Conservation (phyloP, 2,113 vertebrate genomes). For the Hiodon tergisus region DNA sequence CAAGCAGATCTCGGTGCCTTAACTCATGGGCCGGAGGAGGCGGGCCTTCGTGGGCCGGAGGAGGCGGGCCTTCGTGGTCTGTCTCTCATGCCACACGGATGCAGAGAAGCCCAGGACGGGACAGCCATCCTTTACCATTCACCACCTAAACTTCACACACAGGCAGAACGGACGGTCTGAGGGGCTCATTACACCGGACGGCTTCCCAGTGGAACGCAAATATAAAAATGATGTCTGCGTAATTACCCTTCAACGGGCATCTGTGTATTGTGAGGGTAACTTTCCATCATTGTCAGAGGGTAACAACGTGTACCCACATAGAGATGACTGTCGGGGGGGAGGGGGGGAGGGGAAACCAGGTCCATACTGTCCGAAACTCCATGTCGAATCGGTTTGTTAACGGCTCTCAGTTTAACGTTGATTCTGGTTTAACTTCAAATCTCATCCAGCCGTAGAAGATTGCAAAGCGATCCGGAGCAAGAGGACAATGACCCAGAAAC, state of each 20-base stretch:
- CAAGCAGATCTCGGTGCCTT: too few species aligned
- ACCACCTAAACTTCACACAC: background rate
- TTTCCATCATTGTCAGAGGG: background rate
- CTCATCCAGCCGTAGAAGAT: constrained; percentile 25
- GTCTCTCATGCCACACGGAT: too few species aligned
- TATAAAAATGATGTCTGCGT: background rate
- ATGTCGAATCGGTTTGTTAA: constrained; percentile 33
- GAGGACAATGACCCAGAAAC: constrained; percentile 12
- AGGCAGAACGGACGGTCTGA: too few species aligned
- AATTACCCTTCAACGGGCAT: background rate
- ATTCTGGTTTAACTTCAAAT: background rate
- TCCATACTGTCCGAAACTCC: constrained; percentile 25
- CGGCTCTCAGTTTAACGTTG: constrained; percentile 8
- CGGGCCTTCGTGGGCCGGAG: too few species aligned
- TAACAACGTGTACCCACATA: background rate
- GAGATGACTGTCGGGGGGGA: background rate
- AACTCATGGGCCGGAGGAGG: too few species aligned
- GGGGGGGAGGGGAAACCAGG: background rate
- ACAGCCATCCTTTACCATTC: background rate
- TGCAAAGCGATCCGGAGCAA: constrained; percentile 2
- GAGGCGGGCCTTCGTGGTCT: too few species aligned
- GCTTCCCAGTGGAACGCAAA: background rate
- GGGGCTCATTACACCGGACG: too few species aligned
- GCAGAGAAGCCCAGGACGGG: background rate
- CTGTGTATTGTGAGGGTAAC: background rate